Base-by-base conservation (phyloP, 2,797 vertebrate species). In the Mallotus villosus region DNA sequence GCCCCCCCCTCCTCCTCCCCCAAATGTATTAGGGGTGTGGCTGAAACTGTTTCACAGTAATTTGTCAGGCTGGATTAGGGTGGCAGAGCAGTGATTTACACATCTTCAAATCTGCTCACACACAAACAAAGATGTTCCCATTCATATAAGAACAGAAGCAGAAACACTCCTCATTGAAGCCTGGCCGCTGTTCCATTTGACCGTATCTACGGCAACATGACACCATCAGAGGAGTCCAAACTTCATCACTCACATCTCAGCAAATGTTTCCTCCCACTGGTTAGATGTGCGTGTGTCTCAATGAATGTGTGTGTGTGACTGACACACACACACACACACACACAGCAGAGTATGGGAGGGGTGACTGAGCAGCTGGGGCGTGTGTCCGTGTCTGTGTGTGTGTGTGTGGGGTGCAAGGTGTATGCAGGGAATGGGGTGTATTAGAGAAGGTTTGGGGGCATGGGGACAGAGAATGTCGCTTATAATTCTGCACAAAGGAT, bases 381-480 rank as follows among this genome's bases (percentile, higher is more conserved):
- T 34, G 32, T 34, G 32, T 32, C 2, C 4, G 32, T 32, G 2
- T 34, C 0, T 34, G 57, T 59, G n/a, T 27, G 25, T 27, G 27
- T 58, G n/a, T 22, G 6, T 11, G 61, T 64, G 67, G 70, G 68
- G 64, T 24, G 53, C 57, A 64, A 53, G 67, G 57, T 57, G 66
- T 67, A 62, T 17, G 41, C 46, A 3, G 63, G 22, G 65, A 59
- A 34, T 34, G 32, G 11, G 11, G 21, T 21, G 17, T 3, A 16
- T 51, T 51, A 17, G 49, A 17, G 14, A 14, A 14, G 17, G 49
- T 51, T 51, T 51, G 74, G 75, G 70, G 61, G 55, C 61, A 60
- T 63, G 37, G 46, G 63, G 67, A 63, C 67, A 32, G 63, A 66
- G 83, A 78, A 83, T 83, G 78, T 80, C 78, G 80, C 19, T 63